phyloP scores from a whole-genome alignment of 2,113 vertebrate species.

The Rousettus leschenaultii region DNA sequence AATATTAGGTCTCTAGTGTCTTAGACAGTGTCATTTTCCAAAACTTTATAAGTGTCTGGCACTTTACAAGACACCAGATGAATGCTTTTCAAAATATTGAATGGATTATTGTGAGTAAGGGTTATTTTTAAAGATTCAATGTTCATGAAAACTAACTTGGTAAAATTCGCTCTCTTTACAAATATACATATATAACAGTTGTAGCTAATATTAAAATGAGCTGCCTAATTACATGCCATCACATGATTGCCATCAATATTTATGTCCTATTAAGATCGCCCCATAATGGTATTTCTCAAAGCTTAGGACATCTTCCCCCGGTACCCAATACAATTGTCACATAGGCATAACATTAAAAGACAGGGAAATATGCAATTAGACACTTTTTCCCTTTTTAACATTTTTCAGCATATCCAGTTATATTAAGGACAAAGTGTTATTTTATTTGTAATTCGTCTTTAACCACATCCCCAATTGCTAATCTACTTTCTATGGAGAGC shows the following conservation, averaged over 20 bases:
- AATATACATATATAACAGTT: not conserved
- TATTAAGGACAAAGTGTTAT: not conserved
- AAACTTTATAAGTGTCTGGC: not conserved
- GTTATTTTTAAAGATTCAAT: not conserved
- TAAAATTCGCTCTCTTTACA: not conserved
- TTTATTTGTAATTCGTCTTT: not conserved
- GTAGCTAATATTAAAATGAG: not conserved
- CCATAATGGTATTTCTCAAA: not conserved
- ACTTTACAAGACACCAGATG: not conserved
- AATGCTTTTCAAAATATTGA: not conserved
- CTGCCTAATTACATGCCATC: not conserved
- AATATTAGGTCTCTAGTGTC: not conserved
- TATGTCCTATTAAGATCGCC: not conserved
- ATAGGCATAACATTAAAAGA: not conserved
- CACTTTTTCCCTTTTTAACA: not conserved
- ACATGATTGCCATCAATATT: not conserved
- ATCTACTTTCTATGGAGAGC: not conserved
- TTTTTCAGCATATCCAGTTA: not conserved
- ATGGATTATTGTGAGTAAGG: not conserved
- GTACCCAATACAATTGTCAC: not conserved
- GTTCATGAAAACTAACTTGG: not conserved
- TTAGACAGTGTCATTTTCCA: not conserved
- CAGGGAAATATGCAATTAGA: not conserved
- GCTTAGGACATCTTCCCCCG: not conserved
- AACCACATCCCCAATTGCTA: not conserved